Conservation (phyloP, 2,888 invertebrate genomes). For the Polydrusus tereticollis region DNA sequence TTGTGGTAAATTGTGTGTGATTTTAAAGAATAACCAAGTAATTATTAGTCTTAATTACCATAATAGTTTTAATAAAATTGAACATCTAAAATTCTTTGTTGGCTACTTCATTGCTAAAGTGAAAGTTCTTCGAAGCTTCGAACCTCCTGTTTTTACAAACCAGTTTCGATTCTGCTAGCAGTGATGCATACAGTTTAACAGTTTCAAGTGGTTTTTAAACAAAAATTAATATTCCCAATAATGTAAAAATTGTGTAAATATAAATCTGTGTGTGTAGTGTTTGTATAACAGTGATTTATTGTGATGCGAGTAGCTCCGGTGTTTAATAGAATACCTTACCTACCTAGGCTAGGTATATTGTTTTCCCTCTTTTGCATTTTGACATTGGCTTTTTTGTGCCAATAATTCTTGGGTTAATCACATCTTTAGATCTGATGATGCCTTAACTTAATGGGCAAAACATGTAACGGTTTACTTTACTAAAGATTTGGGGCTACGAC, state of each 20-base stretch:
- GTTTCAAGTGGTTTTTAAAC: background rate
- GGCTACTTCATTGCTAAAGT: slow-evolving; percentile 26
- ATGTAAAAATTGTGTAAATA: slow-evolving; percentile 10
- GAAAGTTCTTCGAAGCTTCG: slow-evolving; percentile 43
- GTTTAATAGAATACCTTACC: slow-evolving; percentile 7
- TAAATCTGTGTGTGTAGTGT: background rate
- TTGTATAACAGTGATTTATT: background rate
- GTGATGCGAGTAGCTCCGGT: background rate
- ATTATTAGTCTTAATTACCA: slow-evolving; percentile 1
- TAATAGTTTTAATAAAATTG: slow-evolving; percentile 8
- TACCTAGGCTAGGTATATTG: too few species aligned
- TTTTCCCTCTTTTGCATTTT: slow-evolving; percentile 1
- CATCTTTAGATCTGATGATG: too few species aligned
- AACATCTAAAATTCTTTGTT: slow-evolving; percentile 14
- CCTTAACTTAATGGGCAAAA: too few species aligned
- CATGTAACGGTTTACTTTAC: too few species aligned
- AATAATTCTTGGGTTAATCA: too few species aligned
- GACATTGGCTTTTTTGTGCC: background rate
- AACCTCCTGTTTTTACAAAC: slow-evolving; percentile 39
- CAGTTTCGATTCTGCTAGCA: slow-evolving; percentile 28
- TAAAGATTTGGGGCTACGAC: too few species aligned
- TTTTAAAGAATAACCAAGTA: slow-evolving; percentile 9
- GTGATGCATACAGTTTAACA: slow-evolving; percentile 11
- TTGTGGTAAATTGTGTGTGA: slow-evolving; percentile 9
- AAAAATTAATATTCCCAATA: background rate